Base-by-base conservation (phyloP, 2,797 vertebrate species). In the Tadarida brasiliensis region DNA sequence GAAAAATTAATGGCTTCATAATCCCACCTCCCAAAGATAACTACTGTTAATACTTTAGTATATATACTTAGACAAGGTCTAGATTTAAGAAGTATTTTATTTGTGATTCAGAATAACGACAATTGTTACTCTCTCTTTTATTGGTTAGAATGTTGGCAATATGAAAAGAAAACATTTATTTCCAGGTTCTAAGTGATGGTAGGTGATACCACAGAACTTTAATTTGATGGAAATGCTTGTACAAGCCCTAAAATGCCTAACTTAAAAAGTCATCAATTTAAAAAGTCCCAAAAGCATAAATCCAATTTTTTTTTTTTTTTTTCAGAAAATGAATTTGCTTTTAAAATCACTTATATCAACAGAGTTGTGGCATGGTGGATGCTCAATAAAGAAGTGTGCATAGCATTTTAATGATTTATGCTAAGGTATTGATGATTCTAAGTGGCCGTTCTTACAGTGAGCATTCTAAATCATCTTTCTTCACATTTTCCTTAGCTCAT, bases 71-170 rank as follows among this genome's bases (percentile, higher is more conserved):
- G 22, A 74, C 47, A 88, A 71, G 26, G 7, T 88, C 49, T 84
- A 91, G 67, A 93, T 59, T 94, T 65, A 74, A 57, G 24, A 74
- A 87, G 14, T 76, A 35, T 92, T 85, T 92, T 56, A 88, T 82
- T 57, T 70, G 7, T 85, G 39, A 85, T 82, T 84, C 44, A 63
- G 51, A 93, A 91, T 73, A 82, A 77, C 86, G 16, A 81, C 80
- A 81, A 35, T 35, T 68, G 3, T 47, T 90, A 59, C 16, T n/a
- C 76, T 7, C 12, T 87, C 14, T 94, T 90, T 92, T 35, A 78
- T 68, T 63, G n/a, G 4, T 73, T 78, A 92, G 28, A 83, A 94
- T 91, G 24, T 68, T 70, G 54, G 77, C 44, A 17, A 88, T 71
- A 19, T 65, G 33, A 39, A 39, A 81, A 78, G 22, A 74, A 85